phyloP scores from a whole-genome alignment of 2,888 invertebrate species.

The Brachypalpus laphriformis region DNA sequence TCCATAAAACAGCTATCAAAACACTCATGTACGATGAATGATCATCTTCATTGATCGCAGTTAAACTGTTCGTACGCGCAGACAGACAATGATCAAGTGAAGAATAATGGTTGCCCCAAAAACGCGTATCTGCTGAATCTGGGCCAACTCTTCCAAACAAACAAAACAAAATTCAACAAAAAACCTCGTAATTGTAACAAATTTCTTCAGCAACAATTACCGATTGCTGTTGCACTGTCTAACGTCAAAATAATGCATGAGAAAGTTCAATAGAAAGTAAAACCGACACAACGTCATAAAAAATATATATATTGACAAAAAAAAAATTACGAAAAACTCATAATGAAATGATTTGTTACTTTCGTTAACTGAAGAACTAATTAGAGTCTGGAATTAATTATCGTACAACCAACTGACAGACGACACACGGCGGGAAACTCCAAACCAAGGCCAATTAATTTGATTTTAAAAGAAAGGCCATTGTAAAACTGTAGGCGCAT shows the following conservation, averaged over 20 bases:
- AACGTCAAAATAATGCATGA: slow-evolving; percentile 28
- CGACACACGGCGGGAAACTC: slow-evolving; percentile 19
- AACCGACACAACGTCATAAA: slow-evolving; percentile 31
- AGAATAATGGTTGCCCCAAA: slow-evolving; percentile 17
- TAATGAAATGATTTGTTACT: slow-evolving; percentile 53
- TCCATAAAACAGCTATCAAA: slow-evolving; percentile 13
- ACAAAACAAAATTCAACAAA: background rate
- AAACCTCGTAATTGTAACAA: slow-evolving; percentile 36
- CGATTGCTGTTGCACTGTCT: background rate
- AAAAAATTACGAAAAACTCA: slow-evolving; percentile 35
- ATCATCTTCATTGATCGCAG: slow-evolving; percentile 4
- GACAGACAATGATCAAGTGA: background rate
- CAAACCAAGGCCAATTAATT: slow-evolving; percentile 62
- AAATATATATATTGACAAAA: slow-evolving; percentile 33
- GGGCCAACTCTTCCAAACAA: slow-evolving; percentile 21
- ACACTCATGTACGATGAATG: background rate
- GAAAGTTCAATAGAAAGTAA: slow-evolving; percentile 73
- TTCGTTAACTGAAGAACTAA: slow-evolving; percentile 62
- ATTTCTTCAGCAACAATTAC: slow-evolving; percentile 22
- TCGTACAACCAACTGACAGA: slow-evolving; percentile 15
- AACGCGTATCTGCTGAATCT: slow-evolving; percentile 16
- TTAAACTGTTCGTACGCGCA: background rate
- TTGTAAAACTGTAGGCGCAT: slow-evolving; percentile 50
- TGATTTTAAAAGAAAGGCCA: slow-evolving; percentile 55
- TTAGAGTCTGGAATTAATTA: slow-evolving; percentile 42